Evolutionary conservation across 2,113 vertebrate species (phyloP).

Genomic region (cattle (Bos taurus)): ARS-UCD2.0 NC_037332.1:40631001-40631500

Average conservation of each 20-base stretch:
- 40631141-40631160: not conserved
- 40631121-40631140: not conserved
- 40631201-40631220: not conserved
- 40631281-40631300: not conserved
- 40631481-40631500: not conserved
- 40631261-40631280: not conserved
- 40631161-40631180: not conserved
- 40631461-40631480: not conserved
- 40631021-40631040: not conserved
- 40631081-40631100: not conserved
- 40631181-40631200: not conserved
- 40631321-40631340: not conserved
- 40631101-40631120: not conserved
- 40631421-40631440: not conserved
- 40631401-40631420: not conserved
- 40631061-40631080: not conserved
- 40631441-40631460: not conserved
- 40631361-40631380: not conserved
- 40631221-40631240: not conserved
- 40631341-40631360: not conserved
- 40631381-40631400: not conserved
- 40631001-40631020: not conserved
- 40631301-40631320: not conserved
- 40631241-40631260: not conserved
- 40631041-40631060: not conserved